phyloP scores from a whole-genome alignment of 2,113 vertebrate species.

The Symphodus melops region DNA sequence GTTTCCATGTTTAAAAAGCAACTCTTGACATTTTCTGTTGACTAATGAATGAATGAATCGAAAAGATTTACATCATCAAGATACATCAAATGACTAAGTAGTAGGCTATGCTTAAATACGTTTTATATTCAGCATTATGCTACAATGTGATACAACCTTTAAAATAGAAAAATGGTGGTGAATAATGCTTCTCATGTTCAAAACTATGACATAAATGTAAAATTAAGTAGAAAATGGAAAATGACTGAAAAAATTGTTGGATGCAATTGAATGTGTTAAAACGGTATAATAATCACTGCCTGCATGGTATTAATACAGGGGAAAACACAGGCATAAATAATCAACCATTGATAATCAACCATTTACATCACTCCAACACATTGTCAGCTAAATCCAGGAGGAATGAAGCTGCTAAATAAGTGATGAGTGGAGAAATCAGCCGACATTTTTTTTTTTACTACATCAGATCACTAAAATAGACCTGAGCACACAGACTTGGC shows the following conservation, averaged over 20 bases:
- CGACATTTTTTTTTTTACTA: conserved; percentile 14
- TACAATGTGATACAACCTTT: not conserved
- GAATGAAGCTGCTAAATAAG: conserved; percentile 55
- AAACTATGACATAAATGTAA: not conserved
- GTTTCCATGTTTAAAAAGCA: too few species aligned
- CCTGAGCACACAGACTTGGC: not conserved
- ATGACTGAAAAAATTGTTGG: not conserved
- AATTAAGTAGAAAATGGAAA: not conserved
- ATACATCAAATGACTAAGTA: too few species aligned
- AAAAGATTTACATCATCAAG: too few species aligned
- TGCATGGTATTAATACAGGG: not conserved
- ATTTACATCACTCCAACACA: conserved; percentile 28
- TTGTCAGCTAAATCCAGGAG: conserved; percentile 8
- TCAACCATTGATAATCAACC: conserved; percentile 32
- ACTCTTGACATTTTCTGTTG: too few species aligned
- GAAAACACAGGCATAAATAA: conserved; percentile 13
- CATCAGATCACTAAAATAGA: conserved; percentile 39
- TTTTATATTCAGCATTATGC: not conserved
- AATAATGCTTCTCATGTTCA: conserved; percentile 2
- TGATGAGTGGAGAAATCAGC: conserved; percentile 40
- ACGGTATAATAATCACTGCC: not conserved
- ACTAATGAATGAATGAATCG: too few species aligned
- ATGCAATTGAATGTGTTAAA: not conserved
- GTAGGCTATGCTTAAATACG: too few species aligned
- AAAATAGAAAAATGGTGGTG: not conserved